Conservation (phyloP, 2,797 vertebrate species). For the Oceanodroma leucorhoa region DNA sequence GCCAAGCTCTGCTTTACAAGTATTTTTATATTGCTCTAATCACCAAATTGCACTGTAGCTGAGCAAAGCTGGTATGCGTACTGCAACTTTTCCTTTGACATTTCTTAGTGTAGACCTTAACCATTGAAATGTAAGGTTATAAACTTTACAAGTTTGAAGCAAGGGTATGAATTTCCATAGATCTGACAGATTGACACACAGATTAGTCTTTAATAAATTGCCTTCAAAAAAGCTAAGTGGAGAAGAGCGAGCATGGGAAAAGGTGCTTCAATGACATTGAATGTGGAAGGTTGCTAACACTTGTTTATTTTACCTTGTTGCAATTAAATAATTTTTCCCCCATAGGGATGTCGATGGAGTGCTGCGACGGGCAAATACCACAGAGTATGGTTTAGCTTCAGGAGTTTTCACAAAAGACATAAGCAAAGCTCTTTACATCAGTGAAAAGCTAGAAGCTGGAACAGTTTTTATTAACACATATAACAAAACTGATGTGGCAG, state of each 20-base stretch:
- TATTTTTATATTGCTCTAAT: background rate
- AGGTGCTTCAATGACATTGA: background rate
- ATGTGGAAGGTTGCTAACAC: background rate
- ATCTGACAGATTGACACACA: background rate
- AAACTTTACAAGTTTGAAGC: background rate
- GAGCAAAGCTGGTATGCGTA: background rate
- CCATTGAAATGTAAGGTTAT: background rate
- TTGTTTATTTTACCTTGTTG: background rate
- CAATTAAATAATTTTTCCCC: background rate
- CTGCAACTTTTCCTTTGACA: background rate
- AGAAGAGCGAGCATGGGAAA: background rate
- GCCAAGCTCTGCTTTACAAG: background rate
- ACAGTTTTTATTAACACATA: constrained; percentile 85
- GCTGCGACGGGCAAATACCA: constrained; percentile 75
- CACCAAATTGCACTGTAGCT: background rate
- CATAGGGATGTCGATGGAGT: constrained; percentile 79
- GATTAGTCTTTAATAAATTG: background rate
- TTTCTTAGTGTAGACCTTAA: background rate
- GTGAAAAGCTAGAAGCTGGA: constrained; percentile 80
- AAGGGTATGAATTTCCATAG: background rate
- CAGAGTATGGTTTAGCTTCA: constrained; percentile 82
- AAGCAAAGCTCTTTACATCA: constrained; percentile 80
- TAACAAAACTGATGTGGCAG: constrained; percentile 84
- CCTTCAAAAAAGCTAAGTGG: background rate
- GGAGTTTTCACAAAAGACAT: constrained; percentile 82